Conservation (phyloP, 2,797 vertebrate species). For the Phoxinus dragarum region DNA sequence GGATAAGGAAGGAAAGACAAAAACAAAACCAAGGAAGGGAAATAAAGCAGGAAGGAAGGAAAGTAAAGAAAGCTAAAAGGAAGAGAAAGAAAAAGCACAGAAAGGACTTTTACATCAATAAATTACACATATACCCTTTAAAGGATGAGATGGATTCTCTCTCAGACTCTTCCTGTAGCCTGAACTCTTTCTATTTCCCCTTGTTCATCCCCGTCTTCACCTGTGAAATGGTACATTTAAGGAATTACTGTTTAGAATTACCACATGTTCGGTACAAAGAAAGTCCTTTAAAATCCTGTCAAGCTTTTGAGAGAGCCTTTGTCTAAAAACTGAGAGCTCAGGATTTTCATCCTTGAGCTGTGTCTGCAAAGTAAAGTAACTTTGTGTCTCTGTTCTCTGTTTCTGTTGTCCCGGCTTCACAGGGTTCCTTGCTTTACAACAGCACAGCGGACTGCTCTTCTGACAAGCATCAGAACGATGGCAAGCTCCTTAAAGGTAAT, state of each 20-base stretch:
- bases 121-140: not conserved
- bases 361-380: slow-evolving; percentile 7
- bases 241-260: slow-evolving; percentile 10
- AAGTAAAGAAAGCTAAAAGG: not conserved
- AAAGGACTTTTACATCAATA: not conserved
- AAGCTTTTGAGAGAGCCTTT: slow-evolving; percentile 8
- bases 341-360: slow-evolving; percentile 3
- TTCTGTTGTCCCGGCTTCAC: not conserved
- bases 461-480: slow-evolving; percentile 72
- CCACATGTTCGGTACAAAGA: not conserved
- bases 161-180: not conserved
- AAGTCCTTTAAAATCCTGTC: slow-evolving; percentile 11
- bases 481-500: slow-evolving; percentile 91
- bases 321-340: slow-evolving; percentile 21
- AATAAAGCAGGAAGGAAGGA: not conserved
- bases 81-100: not conserved
- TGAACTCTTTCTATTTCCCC: slow-evolving; percentile 5
- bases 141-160: not conserved
- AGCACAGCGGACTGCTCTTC: slow-evolving; percentile 55
- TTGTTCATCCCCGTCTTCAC: not conserved
- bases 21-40: not conserved
- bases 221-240: not conserved
- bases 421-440: slow-evolving; percentile 55
- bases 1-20: not conserved
- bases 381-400: not conserved